Base-by-base conservation (phyloP, 2,797 vertebrate genomes). In the Jordanella pulchra region DNA sequence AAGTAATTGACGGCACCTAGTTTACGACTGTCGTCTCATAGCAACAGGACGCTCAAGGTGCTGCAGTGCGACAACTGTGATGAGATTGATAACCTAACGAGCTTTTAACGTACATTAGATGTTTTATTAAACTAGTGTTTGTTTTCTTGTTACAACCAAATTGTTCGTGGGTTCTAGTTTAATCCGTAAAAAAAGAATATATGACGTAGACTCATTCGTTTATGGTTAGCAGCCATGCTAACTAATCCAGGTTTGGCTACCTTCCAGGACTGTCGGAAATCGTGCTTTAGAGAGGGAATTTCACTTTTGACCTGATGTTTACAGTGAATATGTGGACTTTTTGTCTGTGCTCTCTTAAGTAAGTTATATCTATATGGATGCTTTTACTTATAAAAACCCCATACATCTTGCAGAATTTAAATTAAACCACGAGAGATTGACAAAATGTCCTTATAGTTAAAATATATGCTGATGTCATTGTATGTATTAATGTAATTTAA, bases 41-140 rank as follows among this genome's bases (percentile, higher is more conserved):
- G 96, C 89, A 89, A 96, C 95, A 42, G 77, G 92, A 96, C 92
- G 93, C 95, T 91, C 35, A 45, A 75, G 81, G 75, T 93, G 88
- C 95, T 96, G 96, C 96, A 97, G 86, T 97, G 96, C 96, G 96
- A 92, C 96, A 95, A 86, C 86, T 13, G 84, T 50, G 55, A 77
- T 71, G 25, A n/a, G 74, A 0, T 53, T 25, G 14, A 42, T 21
- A 14, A 60, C 48, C 4, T 0, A n/a, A 44, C 63, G 13, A 30
- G 4, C 35, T 15, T 68, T 78, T 67, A 0, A 45, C 56, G 11
- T 4, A 2, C 39, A 1, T 4, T 1, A 30, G 54, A 3, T 7
- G 18, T 47, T 51, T 47, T 5, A 9, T 0, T 1, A 54, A 2
- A 1, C 17, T 0, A 1, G 11, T 1, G 3, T 15, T 4, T 10